phyloP scores from a whole-genome alignment of 1,140 invertebrate species.

The Sarcophaga peregrina region DNA sequence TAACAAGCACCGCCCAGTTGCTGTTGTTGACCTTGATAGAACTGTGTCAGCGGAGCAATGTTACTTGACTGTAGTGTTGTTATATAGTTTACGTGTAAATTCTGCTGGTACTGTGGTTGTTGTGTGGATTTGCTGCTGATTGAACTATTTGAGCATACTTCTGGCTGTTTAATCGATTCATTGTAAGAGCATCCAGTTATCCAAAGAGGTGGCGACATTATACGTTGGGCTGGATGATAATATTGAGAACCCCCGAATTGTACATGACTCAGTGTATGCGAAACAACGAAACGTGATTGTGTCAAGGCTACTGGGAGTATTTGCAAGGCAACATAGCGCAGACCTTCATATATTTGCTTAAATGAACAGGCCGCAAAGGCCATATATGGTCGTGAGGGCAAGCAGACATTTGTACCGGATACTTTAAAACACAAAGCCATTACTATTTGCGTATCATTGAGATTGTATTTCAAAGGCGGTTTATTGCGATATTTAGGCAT shows the following conservation, averaged over 20 bases:
- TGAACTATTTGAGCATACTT: background rate
- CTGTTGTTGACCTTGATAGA: background rate
- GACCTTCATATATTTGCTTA: conserved; percentile 31
- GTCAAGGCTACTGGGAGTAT: conserved; percentile 43
- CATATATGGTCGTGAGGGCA: conserved; percentile 36
- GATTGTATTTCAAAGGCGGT: conserved; percentile 45
- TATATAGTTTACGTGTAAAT: background rate
- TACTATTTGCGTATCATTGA: conserved; percentile 48
- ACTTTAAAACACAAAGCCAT: conserved; percentile 44
- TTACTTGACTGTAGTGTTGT: background rate
- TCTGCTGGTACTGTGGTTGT: background rate
- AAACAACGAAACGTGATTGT: conserved; percentile 39
- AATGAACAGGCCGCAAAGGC: conserved; percentile 21
- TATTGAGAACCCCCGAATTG: conserved; percentile 35
- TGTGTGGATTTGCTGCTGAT: background rate
- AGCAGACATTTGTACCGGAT: conserved; percentile 36
- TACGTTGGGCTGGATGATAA: conserved; percentile 44
- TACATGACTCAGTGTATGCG: conserved; percentile 39
- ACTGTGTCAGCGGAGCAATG: background rate
- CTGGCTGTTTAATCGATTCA: conserved; percentile 39
- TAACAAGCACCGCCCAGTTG: background rate
- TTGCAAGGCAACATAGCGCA: conserved; percentile 39
- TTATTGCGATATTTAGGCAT: conserved; percentile 47
- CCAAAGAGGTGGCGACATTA: conserved; percentile 40
- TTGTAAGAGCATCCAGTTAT: conserved; percentile 44